phyloP scores from a whole-genome alignment of 2,113 vertebrate genomes.

The Oceanites oceanicus region DNA sequence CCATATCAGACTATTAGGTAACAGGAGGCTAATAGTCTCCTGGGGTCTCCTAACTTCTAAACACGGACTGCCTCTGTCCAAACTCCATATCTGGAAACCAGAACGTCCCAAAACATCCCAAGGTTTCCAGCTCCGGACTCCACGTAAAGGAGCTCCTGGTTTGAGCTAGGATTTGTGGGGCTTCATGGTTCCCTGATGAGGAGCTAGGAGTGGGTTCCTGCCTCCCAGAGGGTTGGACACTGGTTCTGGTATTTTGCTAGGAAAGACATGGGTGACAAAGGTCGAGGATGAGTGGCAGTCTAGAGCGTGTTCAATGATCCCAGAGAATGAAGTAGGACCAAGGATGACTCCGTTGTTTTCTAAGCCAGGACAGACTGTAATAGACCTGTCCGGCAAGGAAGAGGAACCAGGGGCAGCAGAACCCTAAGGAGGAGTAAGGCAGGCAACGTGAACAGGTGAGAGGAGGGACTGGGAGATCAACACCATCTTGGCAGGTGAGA shows the following conservation, averaged over 20 bases:
- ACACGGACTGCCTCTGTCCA: not conserved
- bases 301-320: rapidly evolving
- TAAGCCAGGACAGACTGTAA: not conserved
- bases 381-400: not conserved
- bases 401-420: not conserved
- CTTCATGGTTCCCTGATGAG: not conserved
- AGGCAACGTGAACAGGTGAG: rapidly evolving
- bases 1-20: not conserved
- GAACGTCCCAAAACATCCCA: not conserved
- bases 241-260: not conserved
- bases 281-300: not conserved
- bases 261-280: not conserved
- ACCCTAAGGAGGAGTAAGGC: not conserved
- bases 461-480: not conserved
- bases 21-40: not conserved
- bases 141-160: not conserved
- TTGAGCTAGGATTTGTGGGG: not conserved
- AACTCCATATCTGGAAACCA: not conserved
- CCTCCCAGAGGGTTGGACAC: not conserved
- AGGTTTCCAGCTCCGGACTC: not conserved
- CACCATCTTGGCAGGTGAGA: not conserved
- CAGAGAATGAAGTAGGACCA: not conserved
- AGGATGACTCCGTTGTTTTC: not conserved
- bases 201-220: not conserved
- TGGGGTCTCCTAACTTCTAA: not conserved